Evolutionary conservation across 2,888 invertebrate genomes (phyloP), one percentile per base, ranked within the genome.

Genomic region (Thymelicus acteon): DNA sequence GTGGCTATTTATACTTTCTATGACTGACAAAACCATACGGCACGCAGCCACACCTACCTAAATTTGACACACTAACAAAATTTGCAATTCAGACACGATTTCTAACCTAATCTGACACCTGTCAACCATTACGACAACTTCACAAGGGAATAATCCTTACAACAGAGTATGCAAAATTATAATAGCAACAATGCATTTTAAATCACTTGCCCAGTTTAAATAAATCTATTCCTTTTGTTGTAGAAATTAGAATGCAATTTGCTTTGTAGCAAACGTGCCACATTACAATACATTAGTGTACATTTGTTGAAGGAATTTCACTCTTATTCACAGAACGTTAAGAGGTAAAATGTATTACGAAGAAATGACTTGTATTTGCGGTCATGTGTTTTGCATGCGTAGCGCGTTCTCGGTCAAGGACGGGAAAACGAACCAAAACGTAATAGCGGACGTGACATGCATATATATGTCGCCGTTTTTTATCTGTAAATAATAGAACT

Each of bases 361-460:
- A 2, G 54, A 6, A 31, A 31, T 57, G n/a, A n/a, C 39, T n/a
- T 5, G 6, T 12, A 10, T 58, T 39, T 57, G 37, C 68, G 57
- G 68, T 58, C 54, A 54, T 63, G 19, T 68, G n/a, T 48, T 69
- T 69, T 15, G 47, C 47, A 69, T 69, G 57, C 69, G 8, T 12
- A 19, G 44, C 58, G 58, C 63, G 63, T 63, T 69, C 57, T 47
- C 69, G 69, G 69, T 69, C 69, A 69, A 63, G 69, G 69, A 6
- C 69, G 69, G 44, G 58, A 69, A 69, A 58, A 57, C 39, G 49
- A 13, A 15, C 63, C 37, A 63, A 47, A 31, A 57, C 58, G 69
- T 48, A 69, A 69, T 37, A 44, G 37, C 58, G 58, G 69, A 69
- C 63, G 62, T 63, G 68, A 68, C 57, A 62, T 39, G n/a, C 44